Evolutionary conservation across 2,888 invertebrate species (phyloP).

Genomic region (Cantharis rustica): DNA sequence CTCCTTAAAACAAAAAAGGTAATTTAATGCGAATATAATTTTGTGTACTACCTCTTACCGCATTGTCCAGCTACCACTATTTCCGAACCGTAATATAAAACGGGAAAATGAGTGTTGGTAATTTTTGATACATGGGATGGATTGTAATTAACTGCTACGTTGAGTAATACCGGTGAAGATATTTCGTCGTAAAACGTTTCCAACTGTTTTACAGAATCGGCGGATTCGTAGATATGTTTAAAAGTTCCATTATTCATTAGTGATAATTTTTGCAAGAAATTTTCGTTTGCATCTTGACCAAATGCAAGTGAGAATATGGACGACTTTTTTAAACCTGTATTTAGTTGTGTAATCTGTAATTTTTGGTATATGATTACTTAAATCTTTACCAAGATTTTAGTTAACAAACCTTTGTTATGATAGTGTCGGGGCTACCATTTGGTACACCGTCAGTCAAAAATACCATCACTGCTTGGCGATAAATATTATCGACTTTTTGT

Average conservation of each 20-base stretch:
- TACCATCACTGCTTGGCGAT: conserved; percentile 65
- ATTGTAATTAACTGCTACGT: conserved; percentile 69
- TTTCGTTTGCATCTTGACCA: conserved; percentile 69
- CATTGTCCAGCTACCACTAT: background rate
- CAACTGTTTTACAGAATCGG: conserved; percentile 70
- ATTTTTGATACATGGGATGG: conserved; percentile 47
- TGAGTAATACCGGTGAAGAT: conserved; percentile 68
- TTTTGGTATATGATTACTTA: background rate
- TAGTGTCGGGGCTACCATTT: conserved; percentile 57
- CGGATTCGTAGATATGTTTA: conserved; percentile 73
- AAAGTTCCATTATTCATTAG: conserved; percentile 70
- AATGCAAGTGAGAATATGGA: conserved; percentile 72
- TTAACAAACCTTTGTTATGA: background rate
- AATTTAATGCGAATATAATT: background rate
- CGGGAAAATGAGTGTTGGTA: background rate
- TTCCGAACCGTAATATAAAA: background rate
- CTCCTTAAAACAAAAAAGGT: background rate
- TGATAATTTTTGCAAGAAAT: conserved; percentile 69
- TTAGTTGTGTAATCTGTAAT: conserved; percentile 55
- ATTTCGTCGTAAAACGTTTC: conserved; percentile 70
- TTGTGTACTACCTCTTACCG: background rate
- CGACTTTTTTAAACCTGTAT: conserved; percentile 51
- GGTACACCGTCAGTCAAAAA: conserved; percentile 72
- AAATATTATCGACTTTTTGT: conserved; percentile 33
- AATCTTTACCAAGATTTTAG: background rate